Evolutionary conservation across 2,888 invertebrate genomes (phyloP).

Genomic region (Meiosimyza platycephala): DNA sequence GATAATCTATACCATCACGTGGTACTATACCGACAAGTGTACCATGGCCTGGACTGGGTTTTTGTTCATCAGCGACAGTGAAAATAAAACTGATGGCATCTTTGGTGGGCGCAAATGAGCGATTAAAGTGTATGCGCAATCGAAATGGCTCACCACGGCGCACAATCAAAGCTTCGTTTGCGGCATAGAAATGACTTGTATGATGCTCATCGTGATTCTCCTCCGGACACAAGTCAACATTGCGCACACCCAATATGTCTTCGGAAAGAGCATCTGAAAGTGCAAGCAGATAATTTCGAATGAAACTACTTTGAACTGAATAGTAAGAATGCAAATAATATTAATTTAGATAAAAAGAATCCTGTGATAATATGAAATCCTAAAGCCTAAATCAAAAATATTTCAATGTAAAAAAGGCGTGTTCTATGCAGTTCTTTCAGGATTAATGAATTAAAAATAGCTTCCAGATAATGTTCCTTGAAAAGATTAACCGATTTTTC

Average conservation of each 20-base stretch:
- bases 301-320: neutral
- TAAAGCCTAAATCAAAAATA: too few species aligned
- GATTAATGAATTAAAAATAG: too few species aligned
- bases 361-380: too few species aligned
- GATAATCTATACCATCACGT: constrained; percentile 72
- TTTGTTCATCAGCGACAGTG: constrained; percentile 81
- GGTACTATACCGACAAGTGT: constrained; percentile 82
- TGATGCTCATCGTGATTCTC: constrained; percentile 83
- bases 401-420: too few species aligned
- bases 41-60: constrained; percentile 83
- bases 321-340: neutral
- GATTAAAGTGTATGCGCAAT: constrained; percentile 75
- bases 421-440: too few species aligned
- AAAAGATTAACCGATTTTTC: too few species aligned
- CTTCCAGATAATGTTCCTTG: too few species aligned
- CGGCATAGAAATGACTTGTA: constrained; percentile 79
- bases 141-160: constrained; percentile 85
- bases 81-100: constrained; percentile 89
- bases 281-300: constrained; percentile 23
- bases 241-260: constrained; percentile 76
- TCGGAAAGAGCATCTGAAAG: constrained; percentile 70
- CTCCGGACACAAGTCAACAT: constrained; percentile 78
- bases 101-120: constrained; percentile 77
- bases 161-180: constrained; percentile 75
- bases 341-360: neutral